Percentiles rank a stretch among this genome's conserved stretches.
Conservation (phyloP, 2,888 invertebrate species). For the Erebia epiphron region DNA sequence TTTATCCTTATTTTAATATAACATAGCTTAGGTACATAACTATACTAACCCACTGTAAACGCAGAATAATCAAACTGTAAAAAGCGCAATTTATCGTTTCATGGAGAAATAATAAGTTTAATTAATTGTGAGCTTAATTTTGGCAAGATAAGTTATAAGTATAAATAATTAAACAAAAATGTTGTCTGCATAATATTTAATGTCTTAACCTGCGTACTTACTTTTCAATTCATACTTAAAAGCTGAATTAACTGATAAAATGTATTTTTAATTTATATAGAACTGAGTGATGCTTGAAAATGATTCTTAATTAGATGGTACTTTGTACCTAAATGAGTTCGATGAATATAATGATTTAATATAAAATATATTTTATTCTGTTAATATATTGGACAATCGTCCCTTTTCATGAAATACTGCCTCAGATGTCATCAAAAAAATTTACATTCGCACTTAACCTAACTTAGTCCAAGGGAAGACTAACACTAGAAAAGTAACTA, state of each 20-base stretch:
- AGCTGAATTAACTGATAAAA: not conserved
- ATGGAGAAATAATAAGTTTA: not conserved
- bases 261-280: not conserved
- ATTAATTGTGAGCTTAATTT: not conserved
- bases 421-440: constrained; percentile 74
- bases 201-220: not conserved
- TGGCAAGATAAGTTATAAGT: not conserved
- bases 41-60: not conserved
- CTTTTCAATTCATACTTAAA: not conserved
- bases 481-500: constrained; percentile 28
- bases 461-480: constrained; percentile 34
- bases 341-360: constrained; percentile 32
- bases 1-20: constrained; percentile 22
- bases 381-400: constrained; percentile 51
- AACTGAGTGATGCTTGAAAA: constrained; percentile 2
- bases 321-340: constrained; percentile 40
- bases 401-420: constrained; percentile 74
- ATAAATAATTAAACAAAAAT: not conserved
- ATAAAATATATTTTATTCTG: constrained; percentile 49
- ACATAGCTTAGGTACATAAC: not conserved
- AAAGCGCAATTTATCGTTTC: not conserved
- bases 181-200: not conserved
- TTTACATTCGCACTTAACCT: constrained; percentile 52
- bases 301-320: constrained; percentile 40
- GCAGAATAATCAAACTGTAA: no score